A percentile compares a stretch with the other conserved stretches of the same genome.
phyloP scores from a whole-genome alignment of 2,888 invertebrate species.

The Lymantria monacha region DNA sequence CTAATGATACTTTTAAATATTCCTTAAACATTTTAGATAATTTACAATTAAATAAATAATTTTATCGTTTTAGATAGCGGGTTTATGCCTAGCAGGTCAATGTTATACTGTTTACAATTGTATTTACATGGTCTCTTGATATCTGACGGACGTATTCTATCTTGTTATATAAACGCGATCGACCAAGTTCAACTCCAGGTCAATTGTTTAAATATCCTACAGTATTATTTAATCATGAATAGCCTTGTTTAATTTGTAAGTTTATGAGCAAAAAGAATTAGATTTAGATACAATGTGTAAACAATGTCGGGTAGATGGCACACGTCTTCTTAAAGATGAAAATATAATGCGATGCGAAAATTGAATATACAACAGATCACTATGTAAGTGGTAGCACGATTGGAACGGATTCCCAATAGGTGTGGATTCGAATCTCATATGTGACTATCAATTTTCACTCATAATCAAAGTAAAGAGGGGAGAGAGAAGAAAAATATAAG shows the following conservation, averaged over 20 bases:
- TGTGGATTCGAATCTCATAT: too few species aligned
- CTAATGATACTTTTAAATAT: slow-evolving; percentile 8
- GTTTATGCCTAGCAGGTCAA: slow-evolving; percentile 23
- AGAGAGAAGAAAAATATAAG: too few species aligned
- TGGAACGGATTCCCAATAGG: too few species aligned
- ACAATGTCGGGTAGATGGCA: too few species aligned
- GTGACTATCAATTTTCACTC: too few species aligned
- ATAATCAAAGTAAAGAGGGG: too few species aligned
- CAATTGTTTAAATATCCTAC: slow-evolving; percentile 4
- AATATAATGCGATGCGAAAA: too few species aligned
- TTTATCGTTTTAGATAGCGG: slow-evolving; percentile 14
- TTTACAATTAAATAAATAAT: slow-evolving; percentile 5
- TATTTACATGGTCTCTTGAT: slow-evolving; percentile 4
- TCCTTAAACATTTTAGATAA: slow-evolving; percentile 15
- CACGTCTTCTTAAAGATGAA: too few species aligned
- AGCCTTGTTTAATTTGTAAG: slow-evolving; percentile 1
- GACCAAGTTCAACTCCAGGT: slow-evolving; percentile 6
- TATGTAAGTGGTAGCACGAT: too few species aligned
- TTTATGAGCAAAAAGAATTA: too few species aligned
- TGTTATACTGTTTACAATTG: slow-evolving; percentile 37
- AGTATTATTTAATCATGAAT: slow-evolving; percentile 3
- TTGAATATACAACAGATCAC: too few species aligned
- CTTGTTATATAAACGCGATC: slow-evolving; percentile 4
- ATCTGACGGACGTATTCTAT: slow-evolving; percentile 21
- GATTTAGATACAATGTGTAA: too few species aligned